These are phyloP conservation scores for Ciconia stormi DNA, from an alignment of 2,113 vertebrate genomes.

Conservation along the genomic window DNA sequence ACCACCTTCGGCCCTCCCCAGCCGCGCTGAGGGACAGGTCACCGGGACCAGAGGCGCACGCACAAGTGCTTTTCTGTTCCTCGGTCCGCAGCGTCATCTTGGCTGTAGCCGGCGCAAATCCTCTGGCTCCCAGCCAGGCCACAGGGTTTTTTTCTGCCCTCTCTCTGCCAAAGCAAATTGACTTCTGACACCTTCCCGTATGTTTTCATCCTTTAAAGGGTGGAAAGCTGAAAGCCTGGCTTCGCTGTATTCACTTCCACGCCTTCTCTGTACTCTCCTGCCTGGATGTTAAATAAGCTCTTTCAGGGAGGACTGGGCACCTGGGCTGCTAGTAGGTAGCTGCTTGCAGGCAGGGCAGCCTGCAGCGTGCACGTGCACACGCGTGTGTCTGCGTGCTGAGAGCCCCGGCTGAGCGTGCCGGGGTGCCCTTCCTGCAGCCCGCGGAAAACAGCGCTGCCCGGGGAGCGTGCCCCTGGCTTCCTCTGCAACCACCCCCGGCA, in stretches of 20 bases:
- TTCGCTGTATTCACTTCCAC: not conserved
- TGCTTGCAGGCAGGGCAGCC: not conserved
- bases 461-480: not conserved
- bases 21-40: not conserved
- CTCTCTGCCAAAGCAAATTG: slow-evolving; percentile 48
- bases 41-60: not conserved
- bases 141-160: not conserved
- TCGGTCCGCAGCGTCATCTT: not conserved
- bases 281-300: not conserved
- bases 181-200: slow-evolving; percentile 41
- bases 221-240: not conserved
- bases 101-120: not conserved
- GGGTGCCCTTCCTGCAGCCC: not conserved
- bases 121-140: slow-evolving; percentile 14
- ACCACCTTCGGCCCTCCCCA: not conserved
- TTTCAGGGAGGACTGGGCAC: not conserved
- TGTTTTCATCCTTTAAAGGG: slow-evolving; percentile 33
- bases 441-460: fast-evolving
- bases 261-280: not conserved
- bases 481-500: not conserved
- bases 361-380: too few relatives aligned
- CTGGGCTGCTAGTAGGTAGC: not conserved
- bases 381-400: not conserved
- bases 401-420: fast-evolving
- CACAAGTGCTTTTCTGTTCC: not conserved